phyloP scores from a whole-genome alignment of 2,113 vertebrate species.

The Chauna torquata region DNA sequence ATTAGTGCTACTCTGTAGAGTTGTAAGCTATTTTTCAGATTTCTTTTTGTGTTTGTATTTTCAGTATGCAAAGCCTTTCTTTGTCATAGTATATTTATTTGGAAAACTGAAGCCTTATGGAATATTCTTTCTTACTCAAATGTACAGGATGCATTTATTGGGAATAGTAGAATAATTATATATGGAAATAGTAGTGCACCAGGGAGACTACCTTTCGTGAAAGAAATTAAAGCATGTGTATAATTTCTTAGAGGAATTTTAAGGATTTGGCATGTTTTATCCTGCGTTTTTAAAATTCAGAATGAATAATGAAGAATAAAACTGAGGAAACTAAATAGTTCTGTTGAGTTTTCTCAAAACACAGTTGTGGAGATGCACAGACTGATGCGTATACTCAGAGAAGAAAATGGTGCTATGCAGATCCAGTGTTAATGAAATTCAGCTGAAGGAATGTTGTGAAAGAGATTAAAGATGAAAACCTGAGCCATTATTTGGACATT shows the following conservation, averaged over 20 bases:
- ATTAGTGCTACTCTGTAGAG: not conserved
- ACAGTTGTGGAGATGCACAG: not conserved
- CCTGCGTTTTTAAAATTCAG: not conserved
- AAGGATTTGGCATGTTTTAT: not conserved
- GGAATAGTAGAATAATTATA: not conserved
- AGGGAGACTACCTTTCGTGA: not conserved
- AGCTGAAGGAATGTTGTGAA: not conserved
- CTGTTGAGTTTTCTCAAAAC: not conserved
- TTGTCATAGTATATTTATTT: not conserved
- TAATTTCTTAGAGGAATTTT: not conserved
- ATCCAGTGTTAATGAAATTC: not conserved
- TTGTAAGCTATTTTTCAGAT: not conserved
- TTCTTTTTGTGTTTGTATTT: not conserved
- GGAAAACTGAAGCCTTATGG: not conserved
- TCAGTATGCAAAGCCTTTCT: not conserved
- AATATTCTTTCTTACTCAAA: not conserved
- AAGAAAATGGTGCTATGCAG: not conserved
- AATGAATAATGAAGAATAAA: not conserved
- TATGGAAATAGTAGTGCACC: not conserved
- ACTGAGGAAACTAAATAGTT: not conserved
- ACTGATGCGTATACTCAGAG: not conserved
- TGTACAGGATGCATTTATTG: not conserved
- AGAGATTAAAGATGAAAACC: not conserved
- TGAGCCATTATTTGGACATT: not conserved
- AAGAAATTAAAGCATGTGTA: not conserved